Evolutionary conservation across 2,113 vertebrate species (phyloP), one percentile per base, ranked within the genome.

Genomic region (Cavia porcellus): DNA sequence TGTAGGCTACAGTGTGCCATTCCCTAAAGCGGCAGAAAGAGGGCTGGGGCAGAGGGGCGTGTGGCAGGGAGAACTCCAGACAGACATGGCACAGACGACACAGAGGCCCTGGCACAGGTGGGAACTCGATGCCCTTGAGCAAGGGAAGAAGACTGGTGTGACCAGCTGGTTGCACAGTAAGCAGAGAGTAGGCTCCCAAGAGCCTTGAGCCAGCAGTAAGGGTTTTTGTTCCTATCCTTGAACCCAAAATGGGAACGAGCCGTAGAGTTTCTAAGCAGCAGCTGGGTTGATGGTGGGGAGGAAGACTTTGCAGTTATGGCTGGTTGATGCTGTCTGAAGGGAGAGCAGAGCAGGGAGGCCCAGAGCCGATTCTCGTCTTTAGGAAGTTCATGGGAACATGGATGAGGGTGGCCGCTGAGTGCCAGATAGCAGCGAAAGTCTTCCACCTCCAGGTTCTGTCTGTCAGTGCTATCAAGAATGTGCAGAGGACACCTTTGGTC

Each of bases 41-140:
- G 19, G 42, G 30, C 81, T 64, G 5, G 19, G 7, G 0, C 9
- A 14, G 57, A 4, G 17, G 17, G 42, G 9, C 0, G 0, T 19
- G 64, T 6, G 24, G 47, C 68, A 70, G 28, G 32, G 24, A 86
- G 15, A 15, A 10, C 42, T 87, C 61, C 52, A 77, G 93, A 45
- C 25, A 50, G 52, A 22, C 72, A 25, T 0, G 28, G n/a, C 45
- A 2, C 1, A 20, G 32, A 45, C 1, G 7, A 4, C 52, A 52
- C 55, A 12, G 1, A 57, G 45, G 88, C 59, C 15, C 5, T 32
- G 72, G 64, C 0, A 20, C 55, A 9, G 86, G 38, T 50, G 28
- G 50, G n/a, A 47, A 7, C 22, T 47, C 25, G 12, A 5, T 61
- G n/a, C 20, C 1, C 57, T n/a, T 66, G 61, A 81, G 70, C 1